phyloP scores from a whole-genome alignment of 2,888 invertebrate species.

The Electrophaes corylata region DNA sequence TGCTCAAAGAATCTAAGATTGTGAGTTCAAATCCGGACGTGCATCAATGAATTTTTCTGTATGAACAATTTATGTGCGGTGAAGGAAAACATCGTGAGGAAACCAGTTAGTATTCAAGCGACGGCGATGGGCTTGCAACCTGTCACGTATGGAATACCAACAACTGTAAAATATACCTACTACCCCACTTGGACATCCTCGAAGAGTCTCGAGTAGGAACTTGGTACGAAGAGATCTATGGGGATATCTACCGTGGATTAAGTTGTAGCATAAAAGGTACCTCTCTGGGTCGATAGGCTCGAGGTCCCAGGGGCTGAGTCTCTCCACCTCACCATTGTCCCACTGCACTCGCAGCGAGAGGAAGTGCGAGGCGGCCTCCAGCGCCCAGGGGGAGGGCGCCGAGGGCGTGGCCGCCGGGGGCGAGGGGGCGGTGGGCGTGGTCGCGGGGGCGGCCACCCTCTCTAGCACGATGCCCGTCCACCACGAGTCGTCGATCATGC shows the following conservation, averaged over 20 bases:
- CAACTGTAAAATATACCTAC: too few species aligned
- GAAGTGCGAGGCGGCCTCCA: slow-evolving; percentile 58
- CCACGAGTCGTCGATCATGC: slow-evolving; percentile 98
- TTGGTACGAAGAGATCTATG: too few species aligned
- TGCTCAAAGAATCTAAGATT: too few species aligned
- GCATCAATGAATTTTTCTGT: too few species aligned
- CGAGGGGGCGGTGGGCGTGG: slow-evolving; percentile 19
- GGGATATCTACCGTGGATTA: background rate
- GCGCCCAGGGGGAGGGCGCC: slow-evolving; percentile 42
- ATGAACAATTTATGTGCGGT: too few species aligned
- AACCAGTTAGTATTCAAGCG: too few species aligned
- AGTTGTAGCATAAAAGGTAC: slow-evolving; percentile 32
- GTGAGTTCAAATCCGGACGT: too few species aligned
- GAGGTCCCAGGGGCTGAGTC: slow-evolving; percentile 98
- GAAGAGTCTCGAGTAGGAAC: too few species aligned
- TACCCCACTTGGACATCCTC: too few species aligned
- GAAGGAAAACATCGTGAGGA: too few species aligned
- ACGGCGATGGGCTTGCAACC: too few species aligned
- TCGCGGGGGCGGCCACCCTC: slow-evolving; percentile 34
- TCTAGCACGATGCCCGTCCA: slow-evolving; percentile 90
- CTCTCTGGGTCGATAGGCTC: slow-evolving; percentile 92
- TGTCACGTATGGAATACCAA: too few species aligned
- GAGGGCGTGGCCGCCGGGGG: slow-evolving; percentile 2
- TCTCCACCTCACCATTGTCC: slow-evolving; percentile 96
- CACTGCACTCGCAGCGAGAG: slow-evolving; percentile 87